Evolutionary conservation across 2,797 vertebrate genomes (phyloP).

Genomic region (Fratercula arctica): DNA sequence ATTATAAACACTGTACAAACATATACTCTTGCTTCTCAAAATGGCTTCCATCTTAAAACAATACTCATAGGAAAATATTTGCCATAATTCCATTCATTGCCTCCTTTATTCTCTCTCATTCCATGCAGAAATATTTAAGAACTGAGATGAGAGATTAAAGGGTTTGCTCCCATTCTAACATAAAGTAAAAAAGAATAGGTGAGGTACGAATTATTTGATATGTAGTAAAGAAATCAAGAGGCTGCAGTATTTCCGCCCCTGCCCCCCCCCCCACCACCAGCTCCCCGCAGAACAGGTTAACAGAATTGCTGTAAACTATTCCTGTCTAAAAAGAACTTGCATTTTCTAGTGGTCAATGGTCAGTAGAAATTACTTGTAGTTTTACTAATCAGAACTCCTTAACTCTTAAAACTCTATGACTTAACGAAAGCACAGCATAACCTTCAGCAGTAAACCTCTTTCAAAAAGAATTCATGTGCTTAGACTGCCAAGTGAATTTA

Average conservation of each 20-base stretch:
- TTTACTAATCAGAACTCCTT: constrained; percentile 39
- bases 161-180: constrained; percentile 8
- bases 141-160: neutral
- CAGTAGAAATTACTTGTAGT: constrained; percentile 24
- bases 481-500: constrained; percentile 60
- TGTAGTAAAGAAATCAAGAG: neutral
- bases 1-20: constrained; percentile 18
- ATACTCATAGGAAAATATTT: neutral
- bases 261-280: no score
- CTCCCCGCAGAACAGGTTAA: neutral
- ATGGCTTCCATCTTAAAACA: neutral
- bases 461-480: constrained; percentile 45
- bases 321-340: neutral
- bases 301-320: neutral
- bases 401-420: constrained; percentile 35
- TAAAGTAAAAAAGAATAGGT: neutral
- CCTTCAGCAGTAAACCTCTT: constrained; percentile 67
- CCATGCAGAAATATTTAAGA: neutral
- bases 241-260: neutral
- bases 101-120: neutral
- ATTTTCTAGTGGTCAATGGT: constrained; percentile 16
- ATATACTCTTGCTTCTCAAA: neutral
- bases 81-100: neutral
- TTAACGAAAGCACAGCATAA: constrained; percentile 48
- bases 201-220: constrained; percentile 3